These are phyloP conservation scores for Semaprochilodus insignis DNA, from an alignment of 2,797 vertebrate genomes.

Conservation along the genomic window DNA sequence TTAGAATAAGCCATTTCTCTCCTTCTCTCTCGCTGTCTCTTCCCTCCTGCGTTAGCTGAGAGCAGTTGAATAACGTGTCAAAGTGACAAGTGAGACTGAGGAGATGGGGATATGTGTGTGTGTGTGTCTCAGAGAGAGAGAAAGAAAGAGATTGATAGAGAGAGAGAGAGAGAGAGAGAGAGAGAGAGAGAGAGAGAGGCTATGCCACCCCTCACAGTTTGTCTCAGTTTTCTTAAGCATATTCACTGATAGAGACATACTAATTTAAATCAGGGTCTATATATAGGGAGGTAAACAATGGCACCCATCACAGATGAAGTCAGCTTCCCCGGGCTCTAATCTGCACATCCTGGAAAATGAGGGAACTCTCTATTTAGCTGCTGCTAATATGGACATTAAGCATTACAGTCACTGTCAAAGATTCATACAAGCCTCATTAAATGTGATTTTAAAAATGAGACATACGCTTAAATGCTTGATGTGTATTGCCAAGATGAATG, in stretches of 20 bases:
- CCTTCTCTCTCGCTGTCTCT: neutral
- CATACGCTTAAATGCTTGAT: too few species aligned
- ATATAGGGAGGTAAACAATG: slow-evolving; percentile 20
- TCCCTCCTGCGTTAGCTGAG: slow-evolving; percentile 24
- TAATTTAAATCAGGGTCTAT: slow-evolving; percentile 1
- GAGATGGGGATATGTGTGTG: neutral
- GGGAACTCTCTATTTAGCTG: neutral
- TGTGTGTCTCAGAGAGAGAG: slow-evolving; percentile 6
- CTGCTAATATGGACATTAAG: neutral
- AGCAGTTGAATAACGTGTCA: slow-evolving; percentile 54
- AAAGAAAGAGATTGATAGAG: neutral
- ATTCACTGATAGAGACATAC: slow-evolving; percentile 1
- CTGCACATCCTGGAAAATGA: neutral
- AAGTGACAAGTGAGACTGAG: slow-evolving; percentile 47
- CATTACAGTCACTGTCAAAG: too few species aligned
- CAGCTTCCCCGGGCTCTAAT: neutral
- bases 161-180: neutral
- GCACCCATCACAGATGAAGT: neutral
- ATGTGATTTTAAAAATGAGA: too few species aligned
- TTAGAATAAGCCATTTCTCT: slow-evolving; percentile 5
- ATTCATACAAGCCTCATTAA: neutral
- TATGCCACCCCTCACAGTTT: slow-evolving; percentile 30
- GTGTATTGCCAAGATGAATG: too few species aligned
- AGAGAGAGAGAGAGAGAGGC: slow-evolving; percentile 48
- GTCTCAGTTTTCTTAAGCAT: slow-evolving; percentile 7